Evolutionary conservation across 2,888 invertebrate species (phyloP).

Genomic region (Ceramica pisi): DNA sequence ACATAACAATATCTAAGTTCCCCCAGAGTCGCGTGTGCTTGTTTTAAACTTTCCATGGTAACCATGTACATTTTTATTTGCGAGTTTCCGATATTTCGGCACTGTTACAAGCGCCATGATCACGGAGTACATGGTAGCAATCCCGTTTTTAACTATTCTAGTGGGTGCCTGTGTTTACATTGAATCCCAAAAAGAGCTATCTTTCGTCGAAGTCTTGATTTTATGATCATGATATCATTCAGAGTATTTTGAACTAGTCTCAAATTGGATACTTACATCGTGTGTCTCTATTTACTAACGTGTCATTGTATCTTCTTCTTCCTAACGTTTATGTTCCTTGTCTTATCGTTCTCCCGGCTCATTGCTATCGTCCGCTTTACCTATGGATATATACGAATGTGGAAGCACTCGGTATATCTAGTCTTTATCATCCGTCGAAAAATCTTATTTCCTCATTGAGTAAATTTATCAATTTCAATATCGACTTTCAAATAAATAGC

Average conservation of each 20-base stretch:
- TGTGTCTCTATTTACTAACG: constrained; percentile 33
- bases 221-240: constrained; percentile 1
- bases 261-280: constrained; percentile 25
- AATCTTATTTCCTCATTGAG: neutral
- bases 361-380: constrained; percentile 42
- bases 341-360: constrained; percentile 34
- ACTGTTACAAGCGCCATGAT: no score
- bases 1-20: no score
- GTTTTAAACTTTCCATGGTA: no score
- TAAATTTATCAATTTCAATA: neutral
- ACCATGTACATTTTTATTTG: no score
- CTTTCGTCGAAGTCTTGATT: neutral
- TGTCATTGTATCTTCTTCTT: constrained; percentile 30
- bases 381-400: no score
- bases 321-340: constrained; percentile 34
- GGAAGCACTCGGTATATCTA: neutral
- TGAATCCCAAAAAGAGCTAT: neutral
- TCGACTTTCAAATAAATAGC: no score
- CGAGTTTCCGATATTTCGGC: no score
- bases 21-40: no score
- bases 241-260: neutral
- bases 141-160: no score
- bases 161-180: no score
- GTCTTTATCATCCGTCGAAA: neutral
- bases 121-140: no score